phyloP scores from a whole-genome alignment of 2,797 vertebrate genomes.

The Schizothorax lantsangensis region DNA sequence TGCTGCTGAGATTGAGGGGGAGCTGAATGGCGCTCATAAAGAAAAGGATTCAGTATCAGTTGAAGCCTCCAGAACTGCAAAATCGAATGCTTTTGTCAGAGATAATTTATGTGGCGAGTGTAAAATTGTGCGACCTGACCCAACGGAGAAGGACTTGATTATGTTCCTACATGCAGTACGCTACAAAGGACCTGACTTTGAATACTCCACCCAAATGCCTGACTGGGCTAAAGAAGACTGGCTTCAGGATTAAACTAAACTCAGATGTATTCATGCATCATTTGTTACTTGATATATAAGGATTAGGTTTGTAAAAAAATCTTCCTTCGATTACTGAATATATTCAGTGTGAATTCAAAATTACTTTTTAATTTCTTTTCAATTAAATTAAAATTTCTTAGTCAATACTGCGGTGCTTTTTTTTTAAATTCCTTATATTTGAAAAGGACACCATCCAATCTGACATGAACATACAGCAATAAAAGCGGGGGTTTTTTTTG shows the following conservation, averaged over 20 bases:
- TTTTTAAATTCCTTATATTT: neutral
- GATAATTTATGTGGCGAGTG: constrained; percentile 92
- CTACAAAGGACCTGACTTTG: constrained; percentile 94
- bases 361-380: neutral
- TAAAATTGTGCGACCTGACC: constrained; percentile 83
- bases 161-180: constrained; percentile 96
- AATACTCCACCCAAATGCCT: constrained; percentile 88
- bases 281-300: neutral
- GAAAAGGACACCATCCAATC: neutral
- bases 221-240: constrained; percentile 93
- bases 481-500: neutral
- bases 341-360: neutral
- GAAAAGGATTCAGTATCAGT: neutral
- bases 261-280: constrained; percentile 4
- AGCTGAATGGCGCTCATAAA: neutral
- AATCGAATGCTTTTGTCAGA: constrained; percentile 55
- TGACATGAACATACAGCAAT: constrained; percentile 4
- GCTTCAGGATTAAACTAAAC: constrained; percentile 71
- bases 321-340: neutral
- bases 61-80: constrained; percentile 8
- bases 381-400: neutral
- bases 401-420: neutral
- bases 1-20: constrained; percentile 30
- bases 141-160: constrained; percentile 88
- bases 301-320: neutral